A percentile compares a stretch with the other conserved stretches of the same genome.
These are phyloP conservation scores for Margaritifera margaritifera DNA, from an alignment of 2,888 invertebrate genomes.

Conservation along the genomic window DNA sequence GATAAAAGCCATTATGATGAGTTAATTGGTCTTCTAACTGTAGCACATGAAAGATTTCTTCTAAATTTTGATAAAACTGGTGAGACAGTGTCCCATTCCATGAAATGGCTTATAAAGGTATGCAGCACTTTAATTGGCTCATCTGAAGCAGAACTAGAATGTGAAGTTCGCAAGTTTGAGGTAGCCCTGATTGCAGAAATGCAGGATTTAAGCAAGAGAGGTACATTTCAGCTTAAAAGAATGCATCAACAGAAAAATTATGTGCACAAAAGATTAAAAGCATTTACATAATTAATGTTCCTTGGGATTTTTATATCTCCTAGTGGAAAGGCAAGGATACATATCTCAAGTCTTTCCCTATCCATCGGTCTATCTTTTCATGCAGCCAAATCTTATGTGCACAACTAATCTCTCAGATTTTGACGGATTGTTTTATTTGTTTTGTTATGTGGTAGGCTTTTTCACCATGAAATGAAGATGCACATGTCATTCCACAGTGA, in stretches of 20 bases:
- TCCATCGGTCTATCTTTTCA: no score
- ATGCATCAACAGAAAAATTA: background rate
- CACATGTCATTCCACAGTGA: no score
- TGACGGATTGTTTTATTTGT: no score
- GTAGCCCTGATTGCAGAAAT: slow-evolving; percentile 4
- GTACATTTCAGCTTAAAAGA: background rate
- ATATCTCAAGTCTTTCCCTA: no score
- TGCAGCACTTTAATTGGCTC: slow-evolving; percentile 20
- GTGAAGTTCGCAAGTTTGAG: slow-evolving; percentile 12
- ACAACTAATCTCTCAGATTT: no score
- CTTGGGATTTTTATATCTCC: no score
- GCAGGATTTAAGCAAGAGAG: background rate
- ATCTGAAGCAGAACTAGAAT: slow-evolving; percentile 7
- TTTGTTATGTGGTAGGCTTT: no score
- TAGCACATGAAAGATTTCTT: slow-evolving; percentile 4
- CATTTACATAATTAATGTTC: no score
- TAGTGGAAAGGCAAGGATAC: no score
- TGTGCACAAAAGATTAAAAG: background rate
- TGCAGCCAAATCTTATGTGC: no score
- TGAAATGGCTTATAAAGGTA: slow-evolving; percentile 27
- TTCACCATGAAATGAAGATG: no score
- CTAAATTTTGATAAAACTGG: slow-evolving; percentile 13
- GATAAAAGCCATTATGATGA: slow-evolving; percentile 9
- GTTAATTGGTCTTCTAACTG: slow-evolving; percentile 7
- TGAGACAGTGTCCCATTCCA: slow-evolving; percentile 1